These are phyloP conservation scores for Drosophila persimilis DNA, from an alignment of 1,140 invertebrate species.

Conservation along the genomic window DNA sequence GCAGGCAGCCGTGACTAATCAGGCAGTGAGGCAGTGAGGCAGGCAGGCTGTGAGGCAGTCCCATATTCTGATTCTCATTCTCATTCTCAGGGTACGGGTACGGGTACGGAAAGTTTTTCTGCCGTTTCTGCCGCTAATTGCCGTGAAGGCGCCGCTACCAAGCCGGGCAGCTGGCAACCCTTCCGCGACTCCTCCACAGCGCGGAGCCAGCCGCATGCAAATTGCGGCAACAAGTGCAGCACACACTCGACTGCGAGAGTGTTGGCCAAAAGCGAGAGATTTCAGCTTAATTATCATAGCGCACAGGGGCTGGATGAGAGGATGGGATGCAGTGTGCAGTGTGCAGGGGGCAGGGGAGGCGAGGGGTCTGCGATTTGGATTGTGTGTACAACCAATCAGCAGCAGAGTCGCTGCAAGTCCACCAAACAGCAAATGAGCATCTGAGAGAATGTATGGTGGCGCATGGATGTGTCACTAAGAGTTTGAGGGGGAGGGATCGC, in stretches of 20 bases:
- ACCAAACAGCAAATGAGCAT: conserved; percentile 69
- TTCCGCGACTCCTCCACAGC: conserved; percentile 5
- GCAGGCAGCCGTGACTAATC: conserved; percentile 76
- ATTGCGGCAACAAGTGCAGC: conserved; percentile 76
- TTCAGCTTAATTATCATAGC: conserved; percentile 77
- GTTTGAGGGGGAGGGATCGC: not conserved
- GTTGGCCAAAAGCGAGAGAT: conserved; percentile 24
- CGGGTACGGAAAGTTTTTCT: conserved; percentile 37
- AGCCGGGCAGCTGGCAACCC: not conserved
- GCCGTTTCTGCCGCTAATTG: conserved; percentile 66
- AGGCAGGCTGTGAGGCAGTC: not conserved
- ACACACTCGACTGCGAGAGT: not conserved
- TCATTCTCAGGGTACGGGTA: conserved; percentile 42
- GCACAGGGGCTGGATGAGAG: conserved; percentile 26
- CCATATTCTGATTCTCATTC: conserved; percentile 23
- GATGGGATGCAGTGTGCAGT: not conserved
- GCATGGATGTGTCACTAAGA: conserved; percentile 25
- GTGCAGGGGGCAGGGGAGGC: no score
- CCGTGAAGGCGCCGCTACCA: conserved; percentile 69
- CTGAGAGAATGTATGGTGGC: conserved; percentile 18
- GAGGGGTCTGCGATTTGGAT: conserved; percentile 24
- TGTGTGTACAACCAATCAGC: conserved; percentile 78
- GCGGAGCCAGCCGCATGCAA: conserved; percentile 47
- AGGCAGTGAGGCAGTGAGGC: conserved; percentile 27
- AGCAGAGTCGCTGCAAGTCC: conserved; percentile 48